Base-by-base conservation (phyloP, 2,888 invertebrate genomes). In the Arctia plantaginis region DNA sequence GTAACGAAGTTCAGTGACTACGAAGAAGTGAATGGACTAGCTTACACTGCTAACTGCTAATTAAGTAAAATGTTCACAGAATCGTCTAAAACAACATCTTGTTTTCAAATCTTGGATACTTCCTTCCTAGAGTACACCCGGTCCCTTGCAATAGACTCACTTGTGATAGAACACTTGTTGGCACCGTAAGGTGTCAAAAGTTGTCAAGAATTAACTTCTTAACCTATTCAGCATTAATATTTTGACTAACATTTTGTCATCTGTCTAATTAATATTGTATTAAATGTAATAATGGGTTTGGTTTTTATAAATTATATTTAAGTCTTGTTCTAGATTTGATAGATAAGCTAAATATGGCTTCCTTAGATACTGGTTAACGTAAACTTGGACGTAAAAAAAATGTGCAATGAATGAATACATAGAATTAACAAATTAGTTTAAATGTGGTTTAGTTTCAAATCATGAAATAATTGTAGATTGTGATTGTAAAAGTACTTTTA, bases 1-100 rank as follows among this genome's bases (percentile, higher is more conserved):
- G 30, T 51, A 51, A 18, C 62, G 68, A 70, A 70, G 73, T 76
- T 80, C 74, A 73, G 47, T 80, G 71, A 78, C 75, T 73, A 73
- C 66, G 39, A 35, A 69, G 18, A 64, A 59, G 41, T 71, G 67
- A 74, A 72, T 74, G 67, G 71, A 23, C n/a, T 27, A 62, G 41
- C 39, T 8, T 41, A 59, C 39, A 44, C 23, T 41, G 66, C 66
- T 65, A n/a, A n/a, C n/a, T n/a, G n/a, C 27, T 69, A 69, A 73
- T 73, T 67, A 67, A 47, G 33, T 67, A 47, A 3, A 51, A 3
- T 55, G 13, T n/a, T n/a, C 27, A 47, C 47, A 47, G 47, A 47
- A 47, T 47, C 20, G 8, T 23, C 3, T 15, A 1, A 27, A 59
- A 27, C 59, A 27, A 27, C 59, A 59, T 27, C 27, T 27, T 59